Evolutionary conservation across 1,140 invertebrate genomes (phyloP).

Genomic region (Tetramorium alpestre): DNA sequence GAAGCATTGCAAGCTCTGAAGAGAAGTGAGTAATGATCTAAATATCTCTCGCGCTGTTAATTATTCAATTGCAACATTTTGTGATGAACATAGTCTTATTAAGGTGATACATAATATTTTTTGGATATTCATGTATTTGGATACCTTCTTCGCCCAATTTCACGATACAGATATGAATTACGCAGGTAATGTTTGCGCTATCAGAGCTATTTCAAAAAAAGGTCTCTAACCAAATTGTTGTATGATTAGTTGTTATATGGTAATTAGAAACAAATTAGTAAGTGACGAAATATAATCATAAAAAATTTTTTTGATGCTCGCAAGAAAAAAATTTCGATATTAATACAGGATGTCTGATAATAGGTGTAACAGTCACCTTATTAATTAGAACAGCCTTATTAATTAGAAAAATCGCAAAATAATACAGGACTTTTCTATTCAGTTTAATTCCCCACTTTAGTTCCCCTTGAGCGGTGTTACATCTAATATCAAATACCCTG

Average conservation of each 20-base stretch:
- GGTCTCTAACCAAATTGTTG: conserved; percentile 77
- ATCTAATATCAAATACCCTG: too few species aligned
- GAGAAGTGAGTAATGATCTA: conserved; percentile 89
- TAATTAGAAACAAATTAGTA: conserved; percentile 61
- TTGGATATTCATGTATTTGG: not conserved
- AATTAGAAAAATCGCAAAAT: too few species aligned
- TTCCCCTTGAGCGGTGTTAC: too few species aligned
- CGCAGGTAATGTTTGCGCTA: conserved; percentile 71
- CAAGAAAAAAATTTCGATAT: not conserved
- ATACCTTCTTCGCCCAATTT: not conserved
- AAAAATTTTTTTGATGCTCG: not conserved
- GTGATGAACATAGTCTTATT: not conserved
- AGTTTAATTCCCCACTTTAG: too few species aligned
- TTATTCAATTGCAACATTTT: conserved; percentile 5
- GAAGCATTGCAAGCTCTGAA: conserved; percentile 96
- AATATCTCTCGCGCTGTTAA: not conserved
- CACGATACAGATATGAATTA: not conserved
- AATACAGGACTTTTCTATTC: too few species aligned
- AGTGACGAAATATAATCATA: not conserved
- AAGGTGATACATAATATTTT: conserved; percentile 7
- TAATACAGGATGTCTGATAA: not conserved
- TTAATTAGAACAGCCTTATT: too few species aligned
- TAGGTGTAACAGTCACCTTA: too few species aligned
- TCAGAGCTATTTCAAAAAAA: conserved; percentile 81
- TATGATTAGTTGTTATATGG: conserved; percentile 63